Evolutionary conservation across 1,140 invertebrate species (phyloP).

Genomic region (Thaumatotibia leucotreta): DNA sequence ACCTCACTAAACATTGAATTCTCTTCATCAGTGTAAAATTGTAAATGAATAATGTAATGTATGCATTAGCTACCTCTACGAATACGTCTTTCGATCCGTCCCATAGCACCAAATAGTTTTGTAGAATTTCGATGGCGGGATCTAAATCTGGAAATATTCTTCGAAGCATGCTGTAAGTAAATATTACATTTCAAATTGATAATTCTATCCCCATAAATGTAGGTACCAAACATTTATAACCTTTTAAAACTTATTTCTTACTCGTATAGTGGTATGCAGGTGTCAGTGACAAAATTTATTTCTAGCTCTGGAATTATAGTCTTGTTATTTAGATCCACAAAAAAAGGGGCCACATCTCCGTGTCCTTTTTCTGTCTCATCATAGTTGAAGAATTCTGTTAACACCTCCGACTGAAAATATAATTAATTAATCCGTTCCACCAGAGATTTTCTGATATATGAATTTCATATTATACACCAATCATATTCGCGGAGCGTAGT

Average conservation of each 20-base stretch:
- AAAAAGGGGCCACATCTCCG: conserved; percentile 83
- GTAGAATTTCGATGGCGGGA: conserved; percentile 52
- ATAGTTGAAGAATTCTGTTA: conserved; percentile 92
- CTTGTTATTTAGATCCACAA: conserved; percentile 88
- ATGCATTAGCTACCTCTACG: conserved; percentile 58
- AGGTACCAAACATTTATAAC: not conserved
- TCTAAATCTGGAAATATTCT: conserved; percentile 52
- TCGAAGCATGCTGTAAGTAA: conserved; percentile 44
- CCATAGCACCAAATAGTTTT: conserved; percentile 64
- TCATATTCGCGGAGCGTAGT: too few species aligned
- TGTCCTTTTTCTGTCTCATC: conserved; percentile 91
- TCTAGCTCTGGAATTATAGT: conserved; percentile 90
- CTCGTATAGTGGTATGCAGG: conserved; percentile 62
- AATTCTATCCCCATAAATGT: not conserved
- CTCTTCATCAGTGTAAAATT: too few species aligned
- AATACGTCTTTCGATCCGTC: conserved; percentile 56
- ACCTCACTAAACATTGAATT: too few species aligned
- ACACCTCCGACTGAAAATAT: conserved; percentile 81
- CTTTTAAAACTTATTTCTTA: conserved; percentile 23
- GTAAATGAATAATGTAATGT: too few species aligned
- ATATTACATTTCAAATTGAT: not conserved
- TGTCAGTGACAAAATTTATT: conserved; percentile 84
- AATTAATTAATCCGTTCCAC: conserved; percentile 15
- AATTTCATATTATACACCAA: too few species aligned
- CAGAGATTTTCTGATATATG: too few species aligned